Conservation (phyloP, 1,140 invertebrate species). For the Achatina immaculata region DNA sequence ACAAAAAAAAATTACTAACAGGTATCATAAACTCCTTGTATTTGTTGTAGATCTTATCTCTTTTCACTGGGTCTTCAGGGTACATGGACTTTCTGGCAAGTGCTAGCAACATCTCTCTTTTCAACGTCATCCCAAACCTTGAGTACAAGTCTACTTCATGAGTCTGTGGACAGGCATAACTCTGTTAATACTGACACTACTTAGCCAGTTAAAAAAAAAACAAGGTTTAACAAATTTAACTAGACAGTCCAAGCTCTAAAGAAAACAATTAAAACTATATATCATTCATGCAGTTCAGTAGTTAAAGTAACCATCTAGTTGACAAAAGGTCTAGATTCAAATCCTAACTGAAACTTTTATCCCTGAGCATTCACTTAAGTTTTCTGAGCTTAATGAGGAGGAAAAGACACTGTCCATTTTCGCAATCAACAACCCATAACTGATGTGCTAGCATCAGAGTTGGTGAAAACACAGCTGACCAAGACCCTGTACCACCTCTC, state of each 20-base stretch:
- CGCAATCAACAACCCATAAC: no score
- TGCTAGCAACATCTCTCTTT: slow-evolving; percentile 85
- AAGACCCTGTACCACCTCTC: no score
- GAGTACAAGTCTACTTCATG: slow-evolving; percentile 89
- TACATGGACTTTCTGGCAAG: slow-evolving; percentile 81
- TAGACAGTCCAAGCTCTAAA: no score
- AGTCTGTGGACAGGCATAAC: slow-evolving; percentile 77
- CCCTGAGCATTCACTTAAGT: no score
- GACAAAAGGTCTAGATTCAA: no score
- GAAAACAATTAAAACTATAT: not conserved
- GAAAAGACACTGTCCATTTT: no score
- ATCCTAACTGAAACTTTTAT: no score
- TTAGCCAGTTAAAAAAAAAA: not conserved
- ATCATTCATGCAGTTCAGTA: not conserved
- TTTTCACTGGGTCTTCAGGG: slow-evolving; percentile 79
- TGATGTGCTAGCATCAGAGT: no score
- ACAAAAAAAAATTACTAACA: no score
- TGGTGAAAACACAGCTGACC: no score
- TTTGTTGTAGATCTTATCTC: slow-evolving; percentile 83
- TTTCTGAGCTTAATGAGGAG: no score
- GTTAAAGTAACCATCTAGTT: not conserved
- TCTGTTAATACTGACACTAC: not conserved
- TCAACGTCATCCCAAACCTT: slow-evolving; percentile 83
- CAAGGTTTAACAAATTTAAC: not conserved
- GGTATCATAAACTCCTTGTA: slow-evolving; percentile 87